These are phyloP conservation scores for Drosophila bipectinata DNA, from an alignment of 1,140 invertebrate genomes.

Conservation along the genomic window DNA sequence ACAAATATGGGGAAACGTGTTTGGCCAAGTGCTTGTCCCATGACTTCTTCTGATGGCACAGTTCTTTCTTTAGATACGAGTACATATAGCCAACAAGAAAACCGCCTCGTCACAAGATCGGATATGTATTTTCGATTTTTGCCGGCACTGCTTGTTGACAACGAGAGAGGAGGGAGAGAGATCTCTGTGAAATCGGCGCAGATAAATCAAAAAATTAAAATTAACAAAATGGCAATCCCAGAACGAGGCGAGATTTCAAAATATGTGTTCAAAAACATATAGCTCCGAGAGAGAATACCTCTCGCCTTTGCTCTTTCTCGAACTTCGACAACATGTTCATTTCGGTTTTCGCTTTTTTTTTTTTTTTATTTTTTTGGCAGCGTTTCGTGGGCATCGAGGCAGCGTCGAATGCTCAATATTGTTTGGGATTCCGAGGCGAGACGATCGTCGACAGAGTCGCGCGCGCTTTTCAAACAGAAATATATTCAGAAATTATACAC, in stretches of 20 bases:
- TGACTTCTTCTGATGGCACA: conserved; percentile 18
- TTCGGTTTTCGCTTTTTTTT: conserved; percentile 1
- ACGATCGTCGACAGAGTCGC: conserved; percentile 61
- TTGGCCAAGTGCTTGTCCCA: conserved; percentile 15
- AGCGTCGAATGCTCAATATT: conserved; percentile 65
- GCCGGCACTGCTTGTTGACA: conserved; percentile 35
- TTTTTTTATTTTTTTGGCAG: conserved; percentile 47
- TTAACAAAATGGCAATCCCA: conserved; percentile 55
- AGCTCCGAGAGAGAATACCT: conserved; percentile 3
- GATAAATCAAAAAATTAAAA: conserved; percentile 63
- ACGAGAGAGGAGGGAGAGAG: conserved; percentile 27
- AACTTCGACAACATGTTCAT: conserved; percentile 26
- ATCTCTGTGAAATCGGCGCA: conserved; percentile 36
- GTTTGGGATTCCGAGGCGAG: conserved; percentile 71
- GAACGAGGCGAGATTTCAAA: conserved; percentile 44
- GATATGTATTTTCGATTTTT: conserved; percentile 3
- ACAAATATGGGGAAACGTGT: conserved; percentile 43
- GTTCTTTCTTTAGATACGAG: conserved; percentile 27
- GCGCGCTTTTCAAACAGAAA: conserved; percentile 37
- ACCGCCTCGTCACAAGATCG: conserved; percentile 27
- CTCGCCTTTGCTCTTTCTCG: conserved; percentile 23
- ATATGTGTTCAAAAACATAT: conserved; percentile 13
- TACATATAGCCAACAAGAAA: conserved; percentile 8
- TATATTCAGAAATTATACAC: conserved; percentile 18
- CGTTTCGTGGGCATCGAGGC: conserved; percentile 46